phyloP scores from a whole-genome alignment of 2,888 invertebrate genomes.

The Boloria euphrosyne region DNA sequence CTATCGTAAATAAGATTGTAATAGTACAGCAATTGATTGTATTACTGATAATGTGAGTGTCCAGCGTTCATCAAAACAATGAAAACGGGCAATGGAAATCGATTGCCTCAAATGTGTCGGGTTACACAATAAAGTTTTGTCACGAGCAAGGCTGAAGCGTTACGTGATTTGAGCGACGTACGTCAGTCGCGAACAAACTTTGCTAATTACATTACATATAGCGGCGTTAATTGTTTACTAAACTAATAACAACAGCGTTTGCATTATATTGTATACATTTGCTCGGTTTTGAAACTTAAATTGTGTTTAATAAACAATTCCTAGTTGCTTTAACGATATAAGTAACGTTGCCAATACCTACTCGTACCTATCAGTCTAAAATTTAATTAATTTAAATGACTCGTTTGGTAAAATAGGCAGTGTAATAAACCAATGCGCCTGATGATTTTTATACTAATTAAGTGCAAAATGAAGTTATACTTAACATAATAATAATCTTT shows the following conservation, averaged over 20 bases:
- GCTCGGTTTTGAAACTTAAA: conserved; percentile 2
- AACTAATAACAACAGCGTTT: background rate
- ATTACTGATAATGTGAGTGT: background rate
- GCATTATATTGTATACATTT: background rate
- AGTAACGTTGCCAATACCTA: no score
- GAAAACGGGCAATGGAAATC: conserved; percentile 37
- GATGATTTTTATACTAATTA: background rate
- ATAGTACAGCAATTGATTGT: background rate
- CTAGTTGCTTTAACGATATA: no score
- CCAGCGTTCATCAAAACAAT: conserved; percentile 23
- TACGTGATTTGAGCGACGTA: conserved; percentile 54
- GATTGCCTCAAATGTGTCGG: conserved; percentile 46
- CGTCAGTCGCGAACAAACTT: conserved; percentile 6
- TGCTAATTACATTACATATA: conserved; percentile 16
- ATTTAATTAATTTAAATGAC: no score
- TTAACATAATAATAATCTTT: no score
- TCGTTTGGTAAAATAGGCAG: no score
- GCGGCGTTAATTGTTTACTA: conserved; percentile 5
- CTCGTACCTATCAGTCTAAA: no score
- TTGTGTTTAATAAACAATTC: conserved; percentile 14
- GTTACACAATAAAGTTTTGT: conserved; percentile 47
- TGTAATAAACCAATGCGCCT: no score
- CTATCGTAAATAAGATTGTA: no score
- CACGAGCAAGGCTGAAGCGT: conserved; percentile 56
- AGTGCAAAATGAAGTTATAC: background rate